Conservation (phyloP, 2,888 invertebrate species). For the Synanthedon tipuliformis region DNA sequence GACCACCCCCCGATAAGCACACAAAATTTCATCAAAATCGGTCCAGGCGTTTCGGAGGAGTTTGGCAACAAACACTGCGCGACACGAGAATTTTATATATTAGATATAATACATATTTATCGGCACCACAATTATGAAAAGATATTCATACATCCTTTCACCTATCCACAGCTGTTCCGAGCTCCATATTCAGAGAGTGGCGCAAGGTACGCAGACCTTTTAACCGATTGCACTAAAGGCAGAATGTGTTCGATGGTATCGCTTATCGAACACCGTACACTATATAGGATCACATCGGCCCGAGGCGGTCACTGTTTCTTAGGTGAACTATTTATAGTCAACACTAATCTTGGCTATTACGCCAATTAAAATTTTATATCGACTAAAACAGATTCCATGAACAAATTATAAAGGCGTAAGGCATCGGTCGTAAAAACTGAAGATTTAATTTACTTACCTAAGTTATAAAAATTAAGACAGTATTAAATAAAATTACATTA, state of each 20-base stretch:
- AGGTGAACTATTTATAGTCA: constrained; percentile 21
- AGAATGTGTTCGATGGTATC: constrained; percentile 29
- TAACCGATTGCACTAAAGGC: constrained; percentile 27
- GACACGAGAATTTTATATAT: too few species aligned
- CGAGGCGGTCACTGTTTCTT: constrained; percentile 28
- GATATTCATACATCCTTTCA: constrained; percentile 8
- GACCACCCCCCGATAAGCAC: too few species aligned
- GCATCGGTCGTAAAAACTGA: too few species aligned
- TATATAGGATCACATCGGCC: constrained; percentile 28
- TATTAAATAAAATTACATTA: too few species aligned
- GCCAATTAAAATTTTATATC: too few species aligned
- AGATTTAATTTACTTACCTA: too few species aligned
- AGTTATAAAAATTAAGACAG: too few species aligned
- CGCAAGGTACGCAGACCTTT: constrained; percentile 31
- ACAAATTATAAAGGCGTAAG: too few species aligned
- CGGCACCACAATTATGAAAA: constrained; percentile 7
- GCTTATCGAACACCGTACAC: constrained; percentile 20
- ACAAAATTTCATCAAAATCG: too few species aligned
- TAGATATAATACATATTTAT: constrained; percentile 3
- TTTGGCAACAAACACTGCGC: too few species aligned
- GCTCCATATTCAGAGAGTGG: constrained; percentile 26
- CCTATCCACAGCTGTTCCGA: constrained; percentile 12
- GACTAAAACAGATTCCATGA: too few species aligned
- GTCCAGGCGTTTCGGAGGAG: too few species aligned
- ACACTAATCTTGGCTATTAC: background rate